Base-by-base conservation (phyloP, 1,140 invertebrate species). In the Trinorchestia longiramus region DNA sequence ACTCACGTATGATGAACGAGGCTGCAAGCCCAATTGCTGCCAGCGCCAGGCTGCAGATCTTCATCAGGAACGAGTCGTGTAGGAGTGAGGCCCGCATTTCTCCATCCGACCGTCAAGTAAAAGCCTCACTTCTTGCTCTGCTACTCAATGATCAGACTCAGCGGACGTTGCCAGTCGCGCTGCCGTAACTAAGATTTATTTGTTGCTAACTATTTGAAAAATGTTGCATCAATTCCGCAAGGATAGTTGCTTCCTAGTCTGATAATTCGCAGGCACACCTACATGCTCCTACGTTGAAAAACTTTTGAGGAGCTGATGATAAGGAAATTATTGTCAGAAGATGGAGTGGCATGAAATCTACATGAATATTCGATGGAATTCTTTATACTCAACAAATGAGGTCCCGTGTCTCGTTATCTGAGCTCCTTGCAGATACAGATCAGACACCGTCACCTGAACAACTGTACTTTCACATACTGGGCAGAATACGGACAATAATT, bases 41-140 rank as follows among this genome's bases (percentile, higher is more conserved):
- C 88, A 90, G n/a, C 3, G n/a, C 62, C n/a, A 36, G n/a, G 88
- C 88, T 42, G 88, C 62, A 90, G 41, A 90, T 90, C 88, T 90
- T 90, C 88, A 90, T 90, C 88, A 42, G n/a, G 3, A 36, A 8
- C 28, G 88, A 90, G 88, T 43, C 41, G 41, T 15, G 87, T 36
- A 87, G n/a, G 88, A 90, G 43, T 28, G 15, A 28, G 41, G 41
- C 41, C 88, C 88, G 43, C 88, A 90, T 90, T 90, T 42, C 88
- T 42, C 43, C 88, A 42, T 90, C 41, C 36, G 43, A 42, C 41
- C 88, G 43, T 43, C 88, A 42, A 53, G 47, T 53, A 53, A 28
- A 1, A 90, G 41, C 88, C n/a, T 90, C 4, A 90, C n/a, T 43
- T 90, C n/a, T 43, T 90, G 88, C 15, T 11, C 62, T 77, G 62